These are phyloP conservation scores for Prolemur simus DNA, from an alignment of 2,113 vertebrate species.

Conservation along the genomic window DNA sequence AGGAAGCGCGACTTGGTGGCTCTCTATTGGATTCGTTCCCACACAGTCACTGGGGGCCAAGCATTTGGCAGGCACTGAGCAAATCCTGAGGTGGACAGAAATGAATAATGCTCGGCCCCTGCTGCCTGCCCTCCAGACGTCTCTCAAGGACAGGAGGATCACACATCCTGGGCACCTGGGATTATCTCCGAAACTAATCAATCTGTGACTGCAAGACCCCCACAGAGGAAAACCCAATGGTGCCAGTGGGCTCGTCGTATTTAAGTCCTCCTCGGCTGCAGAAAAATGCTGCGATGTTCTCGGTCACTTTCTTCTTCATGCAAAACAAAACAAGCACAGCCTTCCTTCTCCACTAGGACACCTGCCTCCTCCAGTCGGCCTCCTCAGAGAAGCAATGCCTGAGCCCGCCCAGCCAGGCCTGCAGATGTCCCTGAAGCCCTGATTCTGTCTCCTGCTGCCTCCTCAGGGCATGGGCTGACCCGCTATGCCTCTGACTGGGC, in stretches of 20 bases:
- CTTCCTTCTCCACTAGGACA: not conserved
- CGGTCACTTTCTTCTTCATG: not conserved
- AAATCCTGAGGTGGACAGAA: not conserved
- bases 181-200: not conserved
- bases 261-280: not conserved
- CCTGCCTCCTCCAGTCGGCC: not conserved
- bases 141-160: constrained; percentile 35
- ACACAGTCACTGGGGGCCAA: not conserved
- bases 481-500: no score
- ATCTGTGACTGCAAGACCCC: not conserved
- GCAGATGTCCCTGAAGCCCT: no score
- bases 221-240: not conserved
- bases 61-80: not conserved
- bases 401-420: not conserved
- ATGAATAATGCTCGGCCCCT: not conserved
- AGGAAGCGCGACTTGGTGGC: not conserved
- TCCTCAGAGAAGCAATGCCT: not conserved
- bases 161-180: not conserved
- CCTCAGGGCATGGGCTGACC: not conserved
- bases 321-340: not conserved
- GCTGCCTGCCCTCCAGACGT: constrained; percentile 3
- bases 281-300: not conserved
- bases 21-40: not conserved
- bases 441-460: not conserved
- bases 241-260: not conserved